These are phyloP conservation scores for Syngnathus rostellatus DNA, from an alignment of 2,797 vertebrate genomes.

Conservation along the genomic window DNA sequence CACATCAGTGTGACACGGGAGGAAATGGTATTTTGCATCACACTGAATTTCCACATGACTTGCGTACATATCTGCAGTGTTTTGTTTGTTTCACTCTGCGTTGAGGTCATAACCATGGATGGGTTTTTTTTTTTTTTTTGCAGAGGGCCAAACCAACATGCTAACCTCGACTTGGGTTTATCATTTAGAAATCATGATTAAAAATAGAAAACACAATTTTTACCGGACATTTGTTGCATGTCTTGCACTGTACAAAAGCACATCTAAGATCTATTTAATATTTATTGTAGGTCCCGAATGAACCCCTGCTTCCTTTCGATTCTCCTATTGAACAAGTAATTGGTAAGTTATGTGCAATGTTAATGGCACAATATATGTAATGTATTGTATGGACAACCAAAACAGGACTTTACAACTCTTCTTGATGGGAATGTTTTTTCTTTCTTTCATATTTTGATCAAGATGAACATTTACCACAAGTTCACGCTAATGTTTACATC, in stretches of 20 bases:
- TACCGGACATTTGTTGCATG: no score
- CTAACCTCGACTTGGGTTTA: no score
- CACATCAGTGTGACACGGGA: background rate
- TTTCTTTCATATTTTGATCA: background rate
- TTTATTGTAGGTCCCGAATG: background rate
- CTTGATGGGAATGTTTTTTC: background rate
- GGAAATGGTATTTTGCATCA: conserved; percentile 6
- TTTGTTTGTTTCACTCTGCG: background rate
- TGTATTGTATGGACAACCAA: background rate
- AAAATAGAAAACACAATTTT: no score
- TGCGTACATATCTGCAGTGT: background rate
- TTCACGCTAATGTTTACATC: no score
- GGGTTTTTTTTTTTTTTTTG: no score
- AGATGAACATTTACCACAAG: background rate
- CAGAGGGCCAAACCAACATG: no score
- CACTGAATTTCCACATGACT: background rate
- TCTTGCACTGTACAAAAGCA: background rate
- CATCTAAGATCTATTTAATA: background rate
- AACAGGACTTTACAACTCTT: background rate
- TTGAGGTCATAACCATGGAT: background rate
- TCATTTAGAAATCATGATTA: no score
- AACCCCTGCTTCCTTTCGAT: background rate
- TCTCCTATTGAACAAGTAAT: background rate
- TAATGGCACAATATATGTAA: background rate
- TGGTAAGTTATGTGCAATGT: background rate